Evolutionary conservation across 1,140 invertebrate species (phyloP).

Genomic region (Panagrolaimus sp.): DNA sequence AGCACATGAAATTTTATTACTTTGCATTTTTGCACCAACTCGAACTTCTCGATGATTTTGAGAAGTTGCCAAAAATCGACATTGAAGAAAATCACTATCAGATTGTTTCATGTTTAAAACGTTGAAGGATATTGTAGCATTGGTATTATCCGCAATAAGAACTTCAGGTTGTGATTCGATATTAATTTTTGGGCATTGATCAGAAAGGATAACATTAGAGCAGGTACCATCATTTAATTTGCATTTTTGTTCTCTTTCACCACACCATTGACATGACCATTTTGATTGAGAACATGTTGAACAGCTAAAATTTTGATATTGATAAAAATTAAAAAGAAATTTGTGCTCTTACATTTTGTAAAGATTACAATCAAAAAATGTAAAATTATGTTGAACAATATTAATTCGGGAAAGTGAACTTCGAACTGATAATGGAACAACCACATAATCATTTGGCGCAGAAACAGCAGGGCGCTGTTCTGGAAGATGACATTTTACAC

Average conservation of each 20-base stretch:
- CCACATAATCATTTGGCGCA: constrained; percentile 11
- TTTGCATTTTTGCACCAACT: constrained; percentile 16
- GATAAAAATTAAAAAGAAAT: not conserved
- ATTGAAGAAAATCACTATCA: not conserved
- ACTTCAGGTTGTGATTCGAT: constrained; percentile 20
- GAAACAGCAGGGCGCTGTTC: constrained; percentile 26
- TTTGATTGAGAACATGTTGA: constrained; percentile 43
- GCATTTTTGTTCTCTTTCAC: constrained; percentile 14
- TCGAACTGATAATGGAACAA: constrained; percentile 33
- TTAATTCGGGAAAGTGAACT: constrained; percentile 31
- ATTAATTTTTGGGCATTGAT: constrained; percentile 18
- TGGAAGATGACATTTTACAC: constrained; percentile 35
- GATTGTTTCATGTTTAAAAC: constrained; percentile 32
- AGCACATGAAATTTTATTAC: constrained; percentile 24
- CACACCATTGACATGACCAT: constrained; percentile 52
- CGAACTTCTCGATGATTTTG: not conserved
- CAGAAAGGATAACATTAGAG: not conserved
- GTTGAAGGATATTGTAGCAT: constrained; percentile 36
- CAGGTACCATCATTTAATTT: not conserved
- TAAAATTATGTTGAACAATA: constrained; percentile 36
- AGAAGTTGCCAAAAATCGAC: not conserved
- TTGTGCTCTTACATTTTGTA: constrained; percentile 39
- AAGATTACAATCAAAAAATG: constrained; percentile 42
- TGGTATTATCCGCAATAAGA: constrained; percentile 37
- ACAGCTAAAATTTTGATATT: constrained; percentile 38